Percentiles rank a stretch among this genome's conserved stretches.
Conservation (phyloP, 2,797 vertebrate genomes). For the Heliangelus exortis region DNA sequence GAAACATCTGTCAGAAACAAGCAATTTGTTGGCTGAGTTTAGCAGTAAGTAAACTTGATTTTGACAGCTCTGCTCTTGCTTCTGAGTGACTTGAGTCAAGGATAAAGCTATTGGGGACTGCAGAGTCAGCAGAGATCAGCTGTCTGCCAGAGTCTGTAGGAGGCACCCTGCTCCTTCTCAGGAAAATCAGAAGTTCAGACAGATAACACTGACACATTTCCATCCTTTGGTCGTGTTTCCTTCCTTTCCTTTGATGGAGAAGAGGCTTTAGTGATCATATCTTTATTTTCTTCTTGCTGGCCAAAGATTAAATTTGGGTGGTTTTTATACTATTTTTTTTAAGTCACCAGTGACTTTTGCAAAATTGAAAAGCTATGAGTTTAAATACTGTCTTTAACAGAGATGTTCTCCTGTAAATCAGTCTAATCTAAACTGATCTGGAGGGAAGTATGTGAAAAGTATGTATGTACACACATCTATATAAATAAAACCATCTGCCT, state of each 20-base stretch:
- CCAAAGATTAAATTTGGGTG: not conserved
- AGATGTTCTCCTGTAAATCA: not conserved
- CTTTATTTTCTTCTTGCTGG: not conserved
- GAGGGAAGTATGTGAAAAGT: not conserved
- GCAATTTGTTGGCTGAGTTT: slow-evolving; percentile 31
- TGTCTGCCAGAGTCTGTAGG: not conserved
- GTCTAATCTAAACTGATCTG: not conserved
- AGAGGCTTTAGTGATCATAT: not conserved
- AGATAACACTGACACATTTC: not conserved
- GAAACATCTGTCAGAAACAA: slow-evolving; percentile 65
- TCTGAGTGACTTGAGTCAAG: not conserved
- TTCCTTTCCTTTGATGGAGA: not conserved
- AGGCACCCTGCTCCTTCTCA: not conserved
- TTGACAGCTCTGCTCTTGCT: not conserved
- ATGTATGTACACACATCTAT: rapidly evolving
- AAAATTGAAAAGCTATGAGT: not conserved
- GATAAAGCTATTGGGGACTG: not conserved
- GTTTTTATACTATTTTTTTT: not conserved
- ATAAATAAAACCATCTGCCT: not conserved
- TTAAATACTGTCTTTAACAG: not conserved
- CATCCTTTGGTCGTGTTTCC: not conserved
- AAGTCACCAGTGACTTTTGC: not conserved
- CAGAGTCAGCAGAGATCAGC: not conserved
- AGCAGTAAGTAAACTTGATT: not conserved
- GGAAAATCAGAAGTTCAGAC: not conserved